A percentile compares a stretch with the other conserved stretches of the same genome.
Evolutionary conservation across 2,797 vertebrate species (phyloP).

Genomic region (Amphiprion clarkii): DNA sequence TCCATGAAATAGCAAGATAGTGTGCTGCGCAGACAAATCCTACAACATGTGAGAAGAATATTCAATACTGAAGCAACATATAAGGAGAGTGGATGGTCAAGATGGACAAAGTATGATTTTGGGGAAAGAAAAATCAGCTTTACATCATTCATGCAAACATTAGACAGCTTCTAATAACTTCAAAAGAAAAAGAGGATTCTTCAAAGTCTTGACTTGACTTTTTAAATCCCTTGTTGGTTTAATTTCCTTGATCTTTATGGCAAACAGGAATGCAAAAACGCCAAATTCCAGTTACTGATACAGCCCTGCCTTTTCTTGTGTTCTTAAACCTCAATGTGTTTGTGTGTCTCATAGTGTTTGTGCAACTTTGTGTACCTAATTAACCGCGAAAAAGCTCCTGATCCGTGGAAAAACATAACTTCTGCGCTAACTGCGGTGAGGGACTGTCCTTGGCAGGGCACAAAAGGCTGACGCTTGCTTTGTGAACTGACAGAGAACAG

Average conservation of each 20-base stretch:
- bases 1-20: neutral
- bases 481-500: slow-evolving; percentile 41
- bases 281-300: neutral
- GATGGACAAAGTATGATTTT: too few species aligned
- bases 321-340: neutral
- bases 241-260: neutral
- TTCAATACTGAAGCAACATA: neutral
- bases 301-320: neutral
- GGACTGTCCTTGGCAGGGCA: slow-evolving; percentile 48
- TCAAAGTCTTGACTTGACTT: too few species aligned
- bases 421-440: neutral
- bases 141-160: too few species aligned
- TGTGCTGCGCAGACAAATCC: neutral
- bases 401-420: slow-evolving; percentile 25
- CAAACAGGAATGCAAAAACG: neutral
- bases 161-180: too few species aligned
- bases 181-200: too few species aligned
- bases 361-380: slow-evolving; percentile 24
- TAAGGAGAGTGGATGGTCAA: neutral
- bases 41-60: neutral
- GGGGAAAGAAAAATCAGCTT: too few species aligned
- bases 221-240: neutral
- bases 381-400: slow-evolving; percentile 26
- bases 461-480: slow-evolving; percentile 52
- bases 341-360: slow-evolving; percentile 13